Base-by-base conservation (phyloP, 2,797 vertebrate genomes). In the Centropyge bicolor region DNA sequence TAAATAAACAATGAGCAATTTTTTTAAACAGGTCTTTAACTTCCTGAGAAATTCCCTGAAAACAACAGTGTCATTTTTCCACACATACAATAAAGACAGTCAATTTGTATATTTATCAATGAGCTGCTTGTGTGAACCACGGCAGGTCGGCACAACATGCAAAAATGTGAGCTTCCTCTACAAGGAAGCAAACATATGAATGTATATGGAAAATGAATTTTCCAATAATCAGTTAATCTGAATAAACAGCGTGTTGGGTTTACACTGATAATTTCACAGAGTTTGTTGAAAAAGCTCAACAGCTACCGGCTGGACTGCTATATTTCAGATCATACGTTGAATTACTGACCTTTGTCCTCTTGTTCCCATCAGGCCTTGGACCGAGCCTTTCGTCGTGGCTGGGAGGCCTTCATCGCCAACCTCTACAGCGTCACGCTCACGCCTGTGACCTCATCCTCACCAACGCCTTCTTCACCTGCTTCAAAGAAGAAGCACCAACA, bases 321-420 rank as follows among this genome's bases (percentile, higher is more conserved):
- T 16, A 17, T 60, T 36, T 27, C 19, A 48, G 19, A n/a, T 41
- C 16, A 9, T 55, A 4, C 11, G 2, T 14, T 66, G 3, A 13
- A 66, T 19, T 13, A 1, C 41, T 71, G 67, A 90, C 41, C 41
- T 56, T 54, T 7, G 10, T n/a, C 31, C 24, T 48, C 35, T 19
- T 78, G 12, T 48, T 70, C 54, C 59, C 36, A 24, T 64, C 81
- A 96, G 96, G 92, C 93, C 35, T 74, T 96, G 67, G 95, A 96
- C 84, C 88, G 91, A 67, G 94, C 94, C 4, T 76, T 96, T 17
- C 94, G 94, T 6, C 90, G 95, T 0, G 95, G 95, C 81, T 96
- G 96, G 96, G 93, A 94, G 82, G 84, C 85, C 70, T 96, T 96
- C 46, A 61, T 96, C 81, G 54, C 91, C 83, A 96, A 95, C 89